A percentile compares a stretch with the other conserved stretches of the same genome.
Evolutionary conservation across 2,797 vertebrate genomes (phyloP).

Genomic region (Oryzias dopingdopingensis): DNA sequence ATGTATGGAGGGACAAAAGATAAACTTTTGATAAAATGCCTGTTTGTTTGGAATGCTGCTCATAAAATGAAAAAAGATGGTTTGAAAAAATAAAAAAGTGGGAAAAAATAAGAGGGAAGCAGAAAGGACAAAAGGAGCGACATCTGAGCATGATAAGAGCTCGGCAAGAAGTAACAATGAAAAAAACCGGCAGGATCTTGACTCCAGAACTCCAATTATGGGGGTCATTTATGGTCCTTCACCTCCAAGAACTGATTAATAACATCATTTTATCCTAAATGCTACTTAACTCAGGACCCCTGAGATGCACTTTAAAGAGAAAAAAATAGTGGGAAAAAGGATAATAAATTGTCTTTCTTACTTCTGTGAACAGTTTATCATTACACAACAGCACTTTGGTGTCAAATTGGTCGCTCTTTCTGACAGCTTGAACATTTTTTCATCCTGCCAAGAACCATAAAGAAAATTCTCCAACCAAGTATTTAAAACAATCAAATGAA

Average conservation of each 20-base stretch:
- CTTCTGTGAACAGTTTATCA: conserved; percentile 1
- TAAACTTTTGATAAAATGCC: too few relatives aligned
- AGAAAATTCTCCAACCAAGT: too few relatives aligned
- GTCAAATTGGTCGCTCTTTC: neutral
- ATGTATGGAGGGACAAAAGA: too few relatives aligned
- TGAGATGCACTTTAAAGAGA: conserved; percentile 33
- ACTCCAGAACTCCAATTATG: conserved; percentile 57
- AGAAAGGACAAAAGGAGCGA: too few relatives aligned
- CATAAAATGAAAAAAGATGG: too few relatives aligned
- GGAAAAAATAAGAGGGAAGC: too few relatives aligned
- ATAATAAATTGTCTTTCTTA: neutral
- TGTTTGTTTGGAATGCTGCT: too few relatives aligned
- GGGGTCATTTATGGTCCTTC: conserved; percentile 51
- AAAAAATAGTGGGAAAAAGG: conserved; percentile 23
- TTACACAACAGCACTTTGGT: conserved; percentile 9
- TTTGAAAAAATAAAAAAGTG: too few relatives aligned
- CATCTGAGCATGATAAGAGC: too few relatives aligned
- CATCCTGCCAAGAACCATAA: too few relatives aligned
- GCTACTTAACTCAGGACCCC: conserved; percentile 44
- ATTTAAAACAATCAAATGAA: too few relatives aligned
- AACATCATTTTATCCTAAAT: conserved; percentile 52
- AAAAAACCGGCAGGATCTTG: conserved; percentile 21
- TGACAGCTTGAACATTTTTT: too few relatives aligned
- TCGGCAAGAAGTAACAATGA: conserved; percentile 18
- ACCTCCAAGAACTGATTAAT: conserved; percentile 51